A percentile compares a stretch with the other conserved stretches of the same genome.
Conservation (phyloP, 2,113 vertebrate genomes). For the Orycteropus afer region DNA sequence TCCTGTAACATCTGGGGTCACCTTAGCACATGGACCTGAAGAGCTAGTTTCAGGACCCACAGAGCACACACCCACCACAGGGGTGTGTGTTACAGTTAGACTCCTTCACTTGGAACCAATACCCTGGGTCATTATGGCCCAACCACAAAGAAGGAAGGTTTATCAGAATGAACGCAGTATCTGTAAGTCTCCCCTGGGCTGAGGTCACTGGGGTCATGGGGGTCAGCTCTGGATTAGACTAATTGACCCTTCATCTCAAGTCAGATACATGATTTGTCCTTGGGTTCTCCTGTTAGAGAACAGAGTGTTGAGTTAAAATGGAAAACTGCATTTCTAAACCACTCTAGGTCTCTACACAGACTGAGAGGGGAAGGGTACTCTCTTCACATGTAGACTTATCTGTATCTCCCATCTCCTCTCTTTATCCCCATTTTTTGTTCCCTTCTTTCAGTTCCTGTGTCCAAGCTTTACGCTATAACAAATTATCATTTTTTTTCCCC, state of each 20-base stretch:
- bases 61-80: no score
- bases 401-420: no score
- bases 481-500: not conserved
- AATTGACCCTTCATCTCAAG: no score
- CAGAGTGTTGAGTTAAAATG: not conserved
- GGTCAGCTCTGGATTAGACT: not conserved
- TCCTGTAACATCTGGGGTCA: not conserved
- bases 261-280: not conserved
- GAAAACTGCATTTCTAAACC: not conserved
- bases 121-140: not conserved
- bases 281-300: not conserved
- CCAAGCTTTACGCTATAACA: not conserved
- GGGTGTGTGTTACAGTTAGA: accelerated
- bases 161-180: not conserved
- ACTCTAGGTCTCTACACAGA: not conserved
- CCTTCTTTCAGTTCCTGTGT: not conserved
- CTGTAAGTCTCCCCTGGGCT: accelerated
- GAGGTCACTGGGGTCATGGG: no score
- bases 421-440: not conserved
- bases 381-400: no score
- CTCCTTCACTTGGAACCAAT: not conserved
- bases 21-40: not conserved
- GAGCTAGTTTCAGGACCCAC: not conserved
- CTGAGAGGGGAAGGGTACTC: not conserved
- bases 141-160: not conserved